phyloP scores from a whole-genome alignment of 2,113 vertebrate genomes.

The Poecile atricapillus region DNA sequence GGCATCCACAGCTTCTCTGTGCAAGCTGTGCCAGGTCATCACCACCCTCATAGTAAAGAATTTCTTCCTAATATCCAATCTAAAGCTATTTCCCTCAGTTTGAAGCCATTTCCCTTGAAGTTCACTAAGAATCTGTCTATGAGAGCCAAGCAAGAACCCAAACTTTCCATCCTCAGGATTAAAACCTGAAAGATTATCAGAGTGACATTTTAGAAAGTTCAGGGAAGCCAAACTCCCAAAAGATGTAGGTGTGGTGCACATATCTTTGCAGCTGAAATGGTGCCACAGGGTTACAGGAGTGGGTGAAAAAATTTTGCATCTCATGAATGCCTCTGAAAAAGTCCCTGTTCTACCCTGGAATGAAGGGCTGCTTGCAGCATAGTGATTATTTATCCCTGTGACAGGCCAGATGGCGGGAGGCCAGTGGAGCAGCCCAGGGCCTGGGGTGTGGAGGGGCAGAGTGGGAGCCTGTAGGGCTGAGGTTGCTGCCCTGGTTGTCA shows the following conservation, averaged over 20 bases:
- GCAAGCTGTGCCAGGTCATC: neutral
- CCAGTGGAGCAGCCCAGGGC: neutral
- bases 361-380: neutral
- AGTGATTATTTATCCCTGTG: neutral
- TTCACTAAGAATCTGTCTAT: neutral
- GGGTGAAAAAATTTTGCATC: neutral
- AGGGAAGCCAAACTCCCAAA: neutral
- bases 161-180: neutral
- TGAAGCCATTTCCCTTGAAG: neutral
- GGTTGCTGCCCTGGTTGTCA: neutral
- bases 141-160: neutral
- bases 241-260: neutral
- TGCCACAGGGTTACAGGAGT: neutral
- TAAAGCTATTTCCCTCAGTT: neutral
- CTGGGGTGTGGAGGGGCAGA: neutral
- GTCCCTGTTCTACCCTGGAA: neutral
- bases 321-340: neutral
- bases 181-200: neutral
- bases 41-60: neutral
- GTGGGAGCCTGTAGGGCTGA: neutral
- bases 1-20: neutral
- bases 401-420: neutral
- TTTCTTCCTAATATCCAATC: neutral
- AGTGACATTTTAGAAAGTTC: neutral
- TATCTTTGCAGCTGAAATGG: neutral